phyloP scores from a whole-genome alignment of 2,797 vertebrate genomes.

The Gymnopithys bicolor region DNA sequence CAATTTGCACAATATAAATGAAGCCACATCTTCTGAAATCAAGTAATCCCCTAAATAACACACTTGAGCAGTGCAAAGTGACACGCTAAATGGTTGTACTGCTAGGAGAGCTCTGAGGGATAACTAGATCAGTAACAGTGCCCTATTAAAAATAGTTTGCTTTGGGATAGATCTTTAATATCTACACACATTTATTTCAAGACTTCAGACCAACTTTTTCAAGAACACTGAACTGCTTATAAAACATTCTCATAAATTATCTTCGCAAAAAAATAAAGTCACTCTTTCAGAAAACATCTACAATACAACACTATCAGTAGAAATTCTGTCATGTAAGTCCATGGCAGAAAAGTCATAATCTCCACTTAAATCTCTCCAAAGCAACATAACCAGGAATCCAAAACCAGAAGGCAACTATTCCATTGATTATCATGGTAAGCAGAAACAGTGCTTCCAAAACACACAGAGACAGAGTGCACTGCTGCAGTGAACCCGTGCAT shows the following conservation, averaged over 20 bases:
- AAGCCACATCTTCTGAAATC: not conserved
- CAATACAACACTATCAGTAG: conserved; percentile 10
- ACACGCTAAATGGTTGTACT: not conserved
- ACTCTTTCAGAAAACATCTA: conserved; percentile 18
- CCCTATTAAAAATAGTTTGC: not conserved
- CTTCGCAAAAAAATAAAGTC: conserved; percentile 65
- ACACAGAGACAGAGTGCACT: not conserved
- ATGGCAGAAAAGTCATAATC: not conserved
- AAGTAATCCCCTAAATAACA: not conserved
- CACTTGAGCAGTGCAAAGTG: not conserved
- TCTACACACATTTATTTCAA: conserved; percentile 6
- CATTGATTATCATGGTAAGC: not conserved
- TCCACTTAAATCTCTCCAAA: not conserved
- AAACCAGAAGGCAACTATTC: conserved; percentile 16
- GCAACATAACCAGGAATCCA: not conserved
- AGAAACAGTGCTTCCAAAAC: conserved; percentile 7
- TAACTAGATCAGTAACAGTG: not conserved
- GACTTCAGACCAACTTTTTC: not conserved
- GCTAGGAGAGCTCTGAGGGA: not conserved
- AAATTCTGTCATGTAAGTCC: not conserved
- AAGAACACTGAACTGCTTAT: conserved; percentile 12
- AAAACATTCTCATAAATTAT: conserved; percentile 61
- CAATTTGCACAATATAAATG: not conserved
- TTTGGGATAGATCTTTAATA: conserved; percentile 7
- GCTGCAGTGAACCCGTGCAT: not conserved